Conservation (phyloP, 2,797 vertebrate genomes). For the Rhincodon typus region DNA sequence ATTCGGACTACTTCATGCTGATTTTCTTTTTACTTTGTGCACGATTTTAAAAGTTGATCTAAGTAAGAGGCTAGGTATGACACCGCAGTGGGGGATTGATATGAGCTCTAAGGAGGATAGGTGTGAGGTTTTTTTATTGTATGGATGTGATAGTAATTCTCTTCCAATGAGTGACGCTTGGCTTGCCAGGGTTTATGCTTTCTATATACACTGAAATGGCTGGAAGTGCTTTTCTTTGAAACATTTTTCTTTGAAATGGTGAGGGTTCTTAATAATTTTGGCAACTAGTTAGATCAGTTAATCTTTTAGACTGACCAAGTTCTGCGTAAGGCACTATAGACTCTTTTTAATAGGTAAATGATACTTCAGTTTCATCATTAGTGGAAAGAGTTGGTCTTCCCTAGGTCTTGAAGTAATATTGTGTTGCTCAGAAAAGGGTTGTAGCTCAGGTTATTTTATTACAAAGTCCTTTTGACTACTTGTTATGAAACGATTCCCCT, state of each 20-base stretch:
- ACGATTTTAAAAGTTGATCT: not conserved
- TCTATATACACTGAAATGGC: not conserved
- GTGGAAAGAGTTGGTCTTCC: not conserved
- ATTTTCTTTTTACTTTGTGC: not conserved
- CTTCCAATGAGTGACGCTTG: not conserved
- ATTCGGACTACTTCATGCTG: not conserved
- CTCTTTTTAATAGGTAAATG: not conserved
- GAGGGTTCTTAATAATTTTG: not conserved
- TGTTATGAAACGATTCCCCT: not conserved
- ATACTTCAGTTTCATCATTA: not conserved
- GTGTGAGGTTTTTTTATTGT: not conserved
- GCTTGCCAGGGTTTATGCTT: not conserved
- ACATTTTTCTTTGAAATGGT: not conserved
- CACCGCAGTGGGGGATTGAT: too few species aligned
- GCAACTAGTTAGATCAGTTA: not conserved
- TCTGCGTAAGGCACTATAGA: not conserved
- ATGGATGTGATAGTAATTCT: not conserved
- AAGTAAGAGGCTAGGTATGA: not conserved
- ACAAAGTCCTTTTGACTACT: not conserved
- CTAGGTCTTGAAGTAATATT: not conserved
- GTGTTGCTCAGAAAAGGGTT: not conserved
- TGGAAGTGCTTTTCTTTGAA: not conserved
- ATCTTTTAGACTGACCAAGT: not conserved
- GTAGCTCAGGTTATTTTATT: not conserved
- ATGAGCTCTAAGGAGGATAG: not conserved